phyloP scores from a whole-genome alignment of 2,113 vertebrate species.

The human (Homo sapiens) region DNA sequence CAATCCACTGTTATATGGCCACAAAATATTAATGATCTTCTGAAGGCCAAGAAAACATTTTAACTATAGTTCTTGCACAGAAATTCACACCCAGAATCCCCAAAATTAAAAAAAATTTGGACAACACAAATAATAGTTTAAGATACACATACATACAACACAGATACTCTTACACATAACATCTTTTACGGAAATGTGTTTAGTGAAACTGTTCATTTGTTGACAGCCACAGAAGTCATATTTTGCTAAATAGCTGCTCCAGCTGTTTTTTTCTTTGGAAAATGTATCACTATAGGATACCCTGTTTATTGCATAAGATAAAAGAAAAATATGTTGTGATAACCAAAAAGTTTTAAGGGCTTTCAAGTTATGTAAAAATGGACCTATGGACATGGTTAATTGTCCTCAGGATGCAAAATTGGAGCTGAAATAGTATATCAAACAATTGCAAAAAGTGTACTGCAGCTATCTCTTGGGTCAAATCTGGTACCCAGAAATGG shows the following conservation, averaged over 20 bases:
- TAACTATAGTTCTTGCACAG: slow-evolving; percentile 7
- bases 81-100: slow-evolving; percentile 36
- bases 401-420: slow-evolving; percentile 78
- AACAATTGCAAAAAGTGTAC: not conserved
- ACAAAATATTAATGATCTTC: slow-evolving; percentile 9
- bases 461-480: not conserved
- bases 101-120: slow-evolving; percentile 5
- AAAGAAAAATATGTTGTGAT: slow-evolving; percentile 4
- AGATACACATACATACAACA: not conserved
- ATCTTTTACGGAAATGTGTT: not conserved
- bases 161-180: not conserved
- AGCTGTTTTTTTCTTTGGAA: slow-evolving; percentile 32
- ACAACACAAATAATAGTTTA: slow-evolving; percentile 15
- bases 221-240: not conserved
- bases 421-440: slow-evolving; percentile 71
- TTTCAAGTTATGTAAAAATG: slow-evolving; percentile 15
- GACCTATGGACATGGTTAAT: not conserved
- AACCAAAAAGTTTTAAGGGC: slow-evolving; percentile 7
- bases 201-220: not conserved
- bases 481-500: not conserved
- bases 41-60: not conserved
- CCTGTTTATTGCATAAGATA: slow-evolving; percentile 10
- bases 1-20: not conserved
- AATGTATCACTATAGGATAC: not conserved
- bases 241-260: not conserved